These are phyloP conservation scores for Anarsia innoxiella DNA, from an alignment of 2,888 invertebrate genomes.

Conservation along the genomic window DNA sequence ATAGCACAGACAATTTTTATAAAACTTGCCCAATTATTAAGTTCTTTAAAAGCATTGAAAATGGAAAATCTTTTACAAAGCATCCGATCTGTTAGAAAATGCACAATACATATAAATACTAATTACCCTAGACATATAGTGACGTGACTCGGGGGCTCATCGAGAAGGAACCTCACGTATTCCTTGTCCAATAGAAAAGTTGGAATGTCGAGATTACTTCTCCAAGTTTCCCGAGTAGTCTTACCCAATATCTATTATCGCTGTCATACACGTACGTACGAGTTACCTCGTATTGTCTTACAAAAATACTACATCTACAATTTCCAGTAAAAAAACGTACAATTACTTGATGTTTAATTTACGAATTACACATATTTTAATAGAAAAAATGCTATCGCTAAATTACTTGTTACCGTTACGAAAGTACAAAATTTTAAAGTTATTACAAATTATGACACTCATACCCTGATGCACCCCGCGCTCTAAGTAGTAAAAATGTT, in stretches of 20 bases:
- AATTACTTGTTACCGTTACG: constrained; percentile 63
- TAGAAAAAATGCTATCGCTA: constrained; percentile 66
- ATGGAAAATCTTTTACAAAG: constrained; percentile 42
- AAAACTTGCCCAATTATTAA: constrained; percentile 9
- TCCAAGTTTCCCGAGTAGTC: constrained; percentile 42
- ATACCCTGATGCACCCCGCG: constrained; percentile 75
- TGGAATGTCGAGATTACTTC: constrained; percentile 35
- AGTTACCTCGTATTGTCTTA: constrained; percentile 56
- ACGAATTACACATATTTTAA: constrained; percentile 58
- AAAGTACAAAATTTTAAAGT: constrained; percentile 64
- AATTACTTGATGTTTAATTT: constrained; percentile 59
- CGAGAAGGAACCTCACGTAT: constrained; percentile 40
- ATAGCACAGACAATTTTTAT: constrained; percentile 9
- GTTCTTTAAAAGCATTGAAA: not conserved
- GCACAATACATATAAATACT: constrained; percentile 48
- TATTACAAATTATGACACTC: constrained; percentile 72
- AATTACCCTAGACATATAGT: constrained; percentile 49
- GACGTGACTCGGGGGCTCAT: constrained; percentile 38
- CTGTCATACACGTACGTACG: constrained; percentile 72
- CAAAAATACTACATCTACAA: constrained; percentile 69
- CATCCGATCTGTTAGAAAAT: constrained; percentile 53
- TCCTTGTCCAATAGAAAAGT: not conserved
- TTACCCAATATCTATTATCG: constrained; percentile 67
- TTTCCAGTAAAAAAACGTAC: constrained; percentile 68
- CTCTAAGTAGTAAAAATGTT: constrained; percentile 57